Percentiles rank a stretch among this genome's conserved stretches.
These are phyloP conservation scores for Lasioglossum morio DNA, from an alignment of 2,888 invertebrate species.

Conservation along the genomic window DNA sequence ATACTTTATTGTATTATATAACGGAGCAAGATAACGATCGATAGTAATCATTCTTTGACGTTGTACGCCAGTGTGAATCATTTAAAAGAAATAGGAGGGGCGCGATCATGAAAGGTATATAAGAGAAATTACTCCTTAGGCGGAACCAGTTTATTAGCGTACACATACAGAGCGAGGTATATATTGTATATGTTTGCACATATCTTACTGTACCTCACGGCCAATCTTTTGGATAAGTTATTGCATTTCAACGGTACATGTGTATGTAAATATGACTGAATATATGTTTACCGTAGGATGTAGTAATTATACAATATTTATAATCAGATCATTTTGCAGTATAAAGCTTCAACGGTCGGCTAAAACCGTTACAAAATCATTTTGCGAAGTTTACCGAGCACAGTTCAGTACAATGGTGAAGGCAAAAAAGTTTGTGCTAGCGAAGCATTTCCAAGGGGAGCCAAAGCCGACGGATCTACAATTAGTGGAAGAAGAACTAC, in stretches of 20 bases:
- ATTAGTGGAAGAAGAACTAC: slow-evolving; percentile 89
- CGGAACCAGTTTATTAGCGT: neutral
- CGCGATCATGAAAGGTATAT: neutral
- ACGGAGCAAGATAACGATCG: neutral
- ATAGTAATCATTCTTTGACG: neutral
- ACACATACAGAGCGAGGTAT: neutral
- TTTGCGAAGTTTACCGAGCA: neutral
- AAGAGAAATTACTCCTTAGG: neutral
- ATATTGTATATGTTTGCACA: neutral
- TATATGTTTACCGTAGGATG: neutral
- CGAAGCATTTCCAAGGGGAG: slow-evolving; percentile 88
- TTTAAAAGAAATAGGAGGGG: neutral
- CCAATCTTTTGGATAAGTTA: neutral
- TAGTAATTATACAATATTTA: neutral
- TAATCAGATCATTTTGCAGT: neutral
- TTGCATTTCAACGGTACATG: neutral
- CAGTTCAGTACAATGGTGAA: slow-evolving; percentile 83
- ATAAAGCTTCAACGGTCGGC: neutral
- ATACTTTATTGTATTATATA: neutral
- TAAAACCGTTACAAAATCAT: neutral
- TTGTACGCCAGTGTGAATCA: neutral
- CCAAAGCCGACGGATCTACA: slow-evolving; percentile 89
- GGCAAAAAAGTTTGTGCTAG: slow-evolving; percentile 88
- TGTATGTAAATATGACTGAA: neutral
- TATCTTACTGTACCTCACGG: neutral